Evolutionary conservation across 2,888 invertebrate genomes (phyloP), one percentile per base, ranked within the genome.

Genomic region (Phortica magna): DNA sequence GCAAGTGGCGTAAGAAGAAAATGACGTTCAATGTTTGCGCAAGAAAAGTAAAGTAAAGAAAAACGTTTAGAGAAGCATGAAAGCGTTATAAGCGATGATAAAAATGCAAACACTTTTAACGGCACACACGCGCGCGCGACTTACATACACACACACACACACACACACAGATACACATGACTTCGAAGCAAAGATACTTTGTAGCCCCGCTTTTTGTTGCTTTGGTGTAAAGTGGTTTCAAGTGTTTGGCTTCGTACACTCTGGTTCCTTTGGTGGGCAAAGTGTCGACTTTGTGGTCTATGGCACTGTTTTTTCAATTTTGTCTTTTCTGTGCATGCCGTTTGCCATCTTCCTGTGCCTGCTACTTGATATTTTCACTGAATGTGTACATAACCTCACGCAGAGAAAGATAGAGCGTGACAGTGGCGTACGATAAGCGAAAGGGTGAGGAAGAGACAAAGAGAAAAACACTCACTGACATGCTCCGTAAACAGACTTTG

Each of bases 331-430:
- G 57, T 77, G 39, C 39, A 42, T n/a, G 65, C 19, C 43, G 17
- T 42, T 75, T 31, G 19, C 42, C 48, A 41, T 41, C 39, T 10
- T 57, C 57, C 71, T 71, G 0, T 74, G 39, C 12, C 55, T 85
- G 83, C 87, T 85, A 84, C 88, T 86, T 88, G 86, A 86, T 85
- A 86, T 86, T 88, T 86, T 82, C 7, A 80, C 61, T 77, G 77
- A 75, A 79, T 86, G 55, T 75, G 74, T 75, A 53, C 39, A 75
- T 65, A 75, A 31, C 77, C 79, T 68, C 55, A 19, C 70, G 43
- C 76, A 79, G 75, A 75, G 78, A 79, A 77, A 78, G 64, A 39
- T 64, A 71, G 65, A 75, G 31, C 48, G 75, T 43, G 70, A 9
- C 48, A 48, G 41, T 10, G 57, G 7, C 64, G 9, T 39, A 59